Evolutionary conservation across 2,888 invertebrate genomes (phyloP).

Genomic region (Drepanosiphum platanoidis): DNA sequence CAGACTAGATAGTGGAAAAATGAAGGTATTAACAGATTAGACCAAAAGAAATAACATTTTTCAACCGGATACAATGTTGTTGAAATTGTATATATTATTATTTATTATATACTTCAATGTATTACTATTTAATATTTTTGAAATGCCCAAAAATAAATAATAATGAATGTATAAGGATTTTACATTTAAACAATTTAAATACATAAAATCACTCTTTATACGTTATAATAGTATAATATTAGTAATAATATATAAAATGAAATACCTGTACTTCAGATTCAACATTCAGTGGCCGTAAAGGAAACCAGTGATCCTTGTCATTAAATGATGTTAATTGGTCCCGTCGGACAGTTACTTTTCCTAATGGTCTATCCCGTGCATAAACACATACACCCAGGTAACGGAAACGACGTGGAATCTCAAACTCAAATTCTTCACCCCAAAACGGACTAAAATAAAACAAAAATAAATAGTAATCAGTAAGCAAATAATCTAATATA

Average conservation of each 20-base stretch:
- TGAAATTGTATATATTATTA: no score
- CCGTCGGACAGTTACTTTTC: constrained; percentile 87
- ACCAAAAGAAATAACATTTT: no score
- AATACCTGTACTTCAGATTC: constrained; percentile 86
- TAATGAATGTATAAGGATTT: no score
- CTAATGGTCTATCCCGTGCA: constrained; percentile 84
- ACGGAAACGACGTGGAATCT: constrained; percentile 89
- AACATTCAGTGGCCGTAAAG: constrained; percentile 83
- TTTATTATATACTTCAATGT: no score
- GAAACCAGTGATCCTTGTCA: constrained; percentile 94
- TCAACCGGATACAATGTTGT: no score
- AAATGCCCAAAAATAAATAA: no score
- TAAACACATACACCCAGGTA: constrained; percentile 89
- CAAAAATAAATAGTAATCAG: constrained; percentile 53
- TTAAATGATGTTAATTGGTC: constrained; percentile 84
- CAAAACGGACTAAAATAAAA: constrained; percentile 81
- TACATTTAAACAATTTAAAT: no score
- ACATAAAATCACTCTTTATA: no score
- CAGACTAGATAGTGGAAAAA: no score
- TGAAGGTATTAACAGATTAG: no score
- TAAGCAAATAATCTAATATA: constrained; percentile 40
- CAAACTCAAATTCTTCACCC: constrained; percentile 92
- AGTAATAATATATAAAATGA: neutral
- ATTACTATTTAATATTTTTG: no score
- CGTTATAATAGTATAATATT: neutral